phyloP scores from a whole-genome alignment of 92 coral and sea anemone genomes.

The Parazoanthus atlanticus region DNA sequence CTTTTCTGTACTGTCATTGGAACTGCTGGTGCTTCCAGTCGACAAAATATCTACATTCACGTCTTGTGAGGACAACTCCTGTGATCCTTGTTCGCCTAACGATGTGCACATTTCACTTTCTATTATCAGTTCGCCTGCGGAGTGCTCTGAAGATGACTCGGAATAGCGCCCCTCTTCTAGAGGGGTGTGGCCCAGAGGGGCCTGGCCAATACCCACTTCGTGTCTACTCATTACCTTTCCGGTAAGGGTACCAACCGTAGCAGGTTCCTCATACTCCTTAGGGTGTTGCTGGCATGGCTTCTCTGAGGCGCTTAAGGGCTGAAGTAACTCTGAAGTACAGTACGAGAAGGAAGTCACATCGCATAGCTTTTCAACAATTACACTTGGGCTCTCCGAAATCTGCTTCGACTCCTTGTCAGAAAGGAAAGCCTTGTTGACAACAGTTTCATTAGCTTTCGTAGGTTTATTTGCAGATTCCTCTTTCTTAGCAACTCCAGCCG shows the following conservation, averaged over 20 bases:
- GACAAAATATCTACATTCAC: conserved; percentile 61
- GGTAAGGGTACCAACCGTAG: background rate
- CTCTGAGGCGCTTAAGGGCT: background rate
- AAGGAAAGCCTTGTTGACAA: background rate
- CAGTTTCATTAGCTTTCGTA: background rate
- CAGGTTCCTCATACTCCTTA: background rate
- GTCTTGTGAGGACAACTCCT: conserved; percentile 25
- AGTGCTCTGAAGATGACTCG: conserved; percentile 21
- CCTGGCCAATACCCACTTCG: background rate
- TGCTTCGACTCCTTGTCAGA: background rate
- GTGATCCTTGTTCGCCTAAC: conserved; percentile 15
- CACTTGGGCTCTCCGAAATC: conserved; percentile 33
- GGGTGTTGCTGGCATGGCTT: background rate
- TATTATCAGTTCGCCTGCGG: conserved; percentile 21
- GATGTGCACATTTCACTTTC: conserved; percentile 35
- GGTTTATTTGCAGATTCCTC: background rate
- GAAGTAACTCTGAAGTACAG: conserved; percentile 14
- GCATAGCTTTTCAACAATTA: conserved; percentile 37
- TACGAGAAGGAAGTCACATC: conserved; percentile 33
- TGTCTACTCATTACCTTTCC: background rate
- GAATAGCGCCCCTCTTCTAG: conserved; percentile 19
- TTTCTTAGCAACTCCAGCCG: background rate
- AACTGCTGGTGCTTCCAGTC: conserved; percentile 52
- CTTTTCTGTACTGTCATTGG: conserved; percentile 47
- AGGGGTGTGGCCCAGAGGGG: background rate